These are phyloP conservation scores for Pseudoips prasinana DNA, from an alignment of 2,888 invertebrate genomes.

Conservation along the genomic window DNA sequence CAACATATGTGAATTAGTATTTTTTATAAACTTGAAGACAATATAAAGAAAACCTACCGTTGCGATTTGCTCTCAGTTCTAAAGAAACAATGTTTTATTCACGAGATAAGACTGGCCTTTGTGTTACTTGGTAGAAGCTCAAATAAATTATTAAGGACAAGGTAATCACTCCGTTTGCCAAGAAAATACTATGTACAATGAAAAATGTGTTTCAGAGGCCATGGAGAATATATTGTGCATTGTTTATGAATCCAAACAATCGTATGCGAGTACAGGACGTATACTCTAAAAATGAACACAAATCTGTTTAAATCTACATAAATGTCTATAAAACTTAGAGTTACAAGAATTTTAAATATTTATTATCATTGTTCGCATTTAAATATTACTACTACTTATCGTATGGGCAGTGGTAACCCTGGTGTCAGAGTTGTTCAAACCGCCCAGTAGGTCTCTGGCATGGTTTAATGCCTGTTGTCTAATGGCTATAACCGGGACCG, in stretches of 20 bases:
- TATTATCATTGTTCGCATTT: too few species aligned
- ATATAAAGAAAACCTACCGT: conserved; percentile 42
- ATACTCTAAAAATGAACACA: too few species aligned
- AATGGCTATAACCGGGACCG: too few species aligned
- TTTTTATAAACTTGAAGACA: conserved; percentile 29
- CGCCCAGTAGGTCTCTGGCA: too few species aligned
- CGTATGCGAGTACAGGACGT: conserved; percentile 30
- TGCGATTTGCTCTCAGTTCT: conserved; percentile 52
- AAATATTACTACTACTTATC: too few species aligned
- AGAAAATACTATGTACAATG: conserved; percentile 53
- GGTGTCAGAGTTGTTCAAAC: too few species aligned
- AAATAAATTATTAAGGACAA: conserved; percentile 70
- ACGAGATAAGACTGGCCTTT: conserved; percentile 66
- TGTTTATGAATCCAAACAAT: conserved; percentile 38
- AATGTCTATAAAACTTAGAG: too few species aligned
- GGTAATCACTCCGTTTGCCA: conserved; percentile 67
- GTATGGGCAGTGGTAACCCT: too few species aligned
- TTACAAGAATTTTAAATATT: too few species aligned
- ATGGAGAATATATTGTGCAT: conserved; percentile 44
- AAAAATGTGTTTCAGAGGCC: conserved; percentile 52
- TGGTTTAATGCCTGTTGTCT: too few species aligned
- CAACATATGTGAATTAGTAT: conserved; percentile 17
- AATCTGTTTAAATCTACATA: too few species aligned
- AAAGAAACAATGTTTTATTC: conserved; percentile 69
- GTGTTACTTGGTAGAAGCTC: conserved; percentile 64